phyloP scores from a whole-genome alignment of 1,140 invertebrate species.

The Pseudomyrmex concolor region DNA sequence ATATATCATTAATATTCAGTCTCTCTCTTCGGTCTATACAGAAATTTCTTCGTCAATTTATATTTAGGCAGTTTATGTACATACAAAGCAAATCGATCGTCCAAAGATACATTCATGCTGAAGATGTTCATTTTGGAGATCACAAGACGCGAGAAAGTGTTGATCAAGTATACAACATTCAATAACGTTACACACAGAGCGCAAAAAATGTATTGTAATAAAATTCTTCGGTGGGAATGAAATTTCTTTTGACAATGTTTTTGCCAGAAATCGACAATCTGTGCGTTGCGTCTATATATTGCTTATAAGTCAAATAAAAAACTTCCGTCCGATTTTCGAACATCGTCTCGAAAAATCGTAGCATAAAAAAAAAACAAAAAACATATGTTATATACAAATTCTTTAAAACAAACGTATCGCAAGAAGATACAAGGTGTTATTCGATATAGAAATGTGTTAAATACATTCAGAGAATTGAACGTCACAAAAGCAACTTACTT shows the following conservation, averaged over 20 bases:
- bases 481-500: slow-evolving; percentile 3
- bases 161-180: not conserved
- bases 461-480: slow-evolving; percentile 5
- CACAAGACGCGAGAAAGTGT: not conserved
- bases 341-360: too few relatives aligned
- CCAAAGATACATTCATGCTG: not conserved
- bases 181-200: too few relatives aligned
- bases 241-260: too few relatives aligned
- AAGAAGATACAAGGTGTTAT: not conserved
- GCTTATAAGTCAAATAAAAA: too few relatives aligned
- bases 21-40: slow-evolving; percentile 29
- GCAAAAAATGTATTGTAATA: too few relatives aligned
- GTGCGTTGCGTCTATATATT: too few relatives aligned
- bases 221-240: too few relatives aligned
- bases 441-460: not conserved
- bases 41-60: slow-evolving; percentile 9
- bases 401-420: too few relatives aligned
- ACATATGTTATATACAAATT: too few relatives aligned
- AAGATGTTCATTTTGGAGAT: slow-evolving; percentile 6
- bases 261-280: too few relatives aligned
- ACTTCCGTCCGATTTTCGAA: too few relatives aligned
- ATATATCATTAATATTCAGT: slow-evolving; percentile 36
- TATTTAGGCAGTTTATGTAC: slow-evolving; percentile 12
- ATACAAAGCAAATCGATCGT: slow-evolving; percentile 5
- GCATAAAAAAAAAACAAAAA: not conserved